Evolutionary conservation across 2,797 vertebrate species (phyloP).

Genomic region (Lutjanus campechanus): DNA sequence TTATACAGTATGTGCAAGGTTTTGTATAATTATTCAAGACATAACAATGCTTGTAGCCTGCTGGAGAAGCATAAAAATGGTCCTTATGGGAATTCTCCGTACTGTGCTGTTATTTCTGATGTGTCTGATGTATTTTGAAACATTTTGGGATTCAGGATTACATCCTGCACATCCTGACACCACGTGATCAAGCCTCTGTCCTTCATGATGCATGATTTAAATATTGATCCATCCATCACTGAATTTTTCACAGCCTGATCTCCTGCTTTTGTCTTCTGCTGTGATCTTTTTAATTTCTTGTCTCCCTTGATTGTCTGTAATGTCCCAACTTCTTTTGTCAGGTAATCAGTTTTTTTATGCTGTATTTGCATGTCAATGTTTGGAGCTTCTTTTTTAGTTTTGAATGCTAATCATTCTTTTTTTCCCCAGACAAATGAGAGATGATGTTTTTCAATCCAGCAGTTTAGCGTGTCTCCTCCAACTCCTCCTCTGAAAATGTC

Average conservation of each 20-base stretch:
- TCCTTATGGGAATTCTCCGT: not conserved
- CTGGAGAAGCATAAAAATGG: not conserved
- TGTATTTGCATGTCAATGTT: slow-evolving; percentile 11
- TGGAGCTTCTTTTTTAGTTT: slow-evolving; percentile 7
- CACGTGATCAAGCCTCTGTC: slow-evolving; percentile 5
- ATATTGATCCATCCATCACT: slow-evolving; percentile 37
- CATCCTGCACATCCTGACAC: slow-evolving; percentile 2
- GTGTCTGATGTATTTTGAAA: not conserved
- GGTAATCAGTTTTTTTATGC: not conserved
- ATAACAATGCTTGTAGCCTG: too few species aligned
- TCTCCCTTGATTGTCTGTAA: not conserved
- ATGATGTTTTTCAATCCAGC: slow-evolving; percentile 42
- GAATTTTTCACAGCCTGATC: slow-evolving; percentile 32
- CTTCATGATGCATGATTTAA: slow-evolving; percentile 19
- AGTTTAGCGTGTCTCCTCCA: slow-evolving; percentile 20
- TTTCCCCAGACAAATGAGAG: slow-evolving; percentile 6
- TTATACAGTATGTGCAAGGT: not conserved
- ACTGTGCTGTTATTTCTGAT: not conserved
- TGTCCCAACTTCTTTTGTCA: not conserved
- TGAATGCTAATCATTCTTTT: slow-evolving; percentile 11
- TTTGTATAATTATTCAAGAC: slow-evolving; percentile 1
- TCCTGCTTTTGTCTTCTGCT: not conserved
- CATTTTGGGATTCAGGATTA: slow-evolving; percentile 14
- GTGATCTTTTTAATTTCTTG: not conserved
- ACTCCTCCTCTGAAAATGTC: slow-evolving; percentile 68